These are phyloP conservation scores for Drosophila ercepeae DNA, from an alignment of 1,140 invertebrate species.

Conservation along the genomic window DNA sequence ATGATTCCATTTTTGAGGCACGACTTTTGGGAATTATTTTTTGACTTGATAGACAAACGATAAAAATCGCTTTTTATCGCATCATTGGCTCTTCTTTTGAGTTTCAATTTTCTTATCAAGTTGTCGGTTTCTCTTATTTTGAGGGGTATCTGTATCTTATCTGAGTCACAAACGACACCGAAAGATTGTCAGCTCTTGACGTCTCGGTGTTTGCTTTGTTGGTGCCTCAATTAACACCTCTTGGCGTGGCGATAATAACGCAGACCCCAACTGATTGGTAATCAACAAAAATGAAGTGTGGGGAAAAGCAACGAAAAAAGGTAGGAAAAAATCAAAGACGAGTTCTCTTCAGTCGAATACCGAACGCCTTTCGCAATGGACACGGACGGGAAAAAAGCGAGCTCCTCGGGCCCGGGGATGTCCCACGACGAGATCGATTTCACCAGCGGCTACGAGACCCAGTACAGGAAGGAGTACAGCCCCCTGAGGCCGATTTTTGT, in stretches of 20 bases:
- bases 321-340: constrained; percentile 4
- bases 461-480: constrained; percentile 75
- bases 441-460: constrained; percentile 76
- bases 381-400: constrained; percentile 57
- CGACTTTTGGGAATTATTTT: background rate
- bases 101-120: constrained; percentile 51
- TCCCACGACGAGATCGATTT: constrained; percentile 72
- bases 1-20: background rate
- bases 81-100: constrained; percentile 6
- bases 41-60: constrained; percentile 34
- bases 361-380: constrained; percentile 62
- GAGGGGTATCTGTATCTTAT: constrained; percentile 44
- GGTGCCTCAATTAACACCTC: constrained; percentile 74
- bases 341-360: constrained; percentile 47
- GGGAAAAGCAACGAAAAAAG: constrained; percentile 11
- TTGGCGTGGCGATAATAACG: constrained; percentile 69
- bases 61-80: constrained; percentile 4
- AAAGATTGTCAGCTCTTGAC: constrained; percentile 40
- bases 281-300: constrained; percentile 25
- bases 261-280: constrained; percentile 57
- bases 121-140: constrained; percentile 16
- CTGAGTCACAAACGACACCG: constrained; percentile 45
- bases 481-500: constrained; percentile 52
- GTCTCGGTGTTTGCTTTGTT: constrained; percentile 37
- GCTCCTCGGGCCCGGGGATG: constrained; percentile 15